Evolutionary conservation across 2,797 vertebrate genomes (phyloP).

Genomic region (Spinibarbus caldwelli): DNA sequence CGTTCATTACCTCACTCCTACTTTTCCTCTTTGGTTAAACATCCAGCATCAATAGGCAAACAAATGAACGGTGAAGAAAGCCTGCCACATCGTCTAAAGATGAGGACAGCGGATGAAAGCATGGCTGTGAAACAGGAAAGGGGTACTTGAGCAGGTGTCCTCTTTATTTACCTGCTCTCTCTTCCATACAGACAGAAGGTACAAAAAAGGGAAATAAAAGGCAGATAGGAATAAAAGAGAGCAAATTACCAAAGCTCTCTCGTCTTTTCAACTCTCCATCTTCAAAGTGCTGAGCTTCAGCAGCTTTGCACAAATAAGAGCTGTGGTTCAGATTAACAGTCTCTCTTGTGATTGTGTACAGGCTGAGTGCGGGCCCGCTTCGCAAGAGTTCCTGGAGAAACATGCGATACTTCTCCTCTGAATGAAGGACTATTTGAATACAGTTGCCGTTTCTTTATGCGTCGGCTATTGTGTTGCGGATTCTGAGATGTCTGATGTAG

Average conservation of each 20-base stretch:
- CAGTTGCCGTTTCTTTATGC: constrained; percentile 46
- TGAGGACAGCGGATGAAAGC: constrained; percentile 11
- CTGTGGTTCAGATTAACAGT: constrained; percentile 43
- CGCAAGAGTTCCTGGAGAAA: constrained; percentile 47
- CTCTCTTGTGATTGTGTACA: constrained; percentile 45
- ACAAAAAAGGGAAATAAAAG: constrained; percentile 47
- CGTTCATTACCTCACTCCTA: not conserved
- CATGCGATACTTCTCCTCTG: constrained; percentile 46
- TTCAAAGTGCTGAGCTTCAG: constrained; percentile 61
- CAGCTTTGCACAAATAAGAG: constrained; percentile 54
- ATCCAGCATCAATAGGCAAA: constrained; percentile 52
- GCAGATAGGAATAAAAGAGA: constrained; percentile 52
- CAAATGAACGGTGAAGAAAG: constrained; percentile 50
- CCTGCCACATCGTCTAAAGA: constrained; percentile 45
- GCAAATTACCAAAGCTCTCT: constrained; percentile 38
- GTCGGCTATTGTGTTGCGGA: constrained; percentile 33
- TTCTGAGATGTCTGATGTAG: constrained; percentile 21
- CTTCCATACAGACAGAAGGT: constrained; percentile 34
- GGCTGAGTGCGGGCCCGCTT: constrained; percentile 45
- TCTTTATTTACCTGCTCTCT: constrained; percentile 59
- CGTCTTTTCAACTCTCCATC: constrained; percentile 51
- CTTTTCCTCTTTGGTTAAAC: constrained; percentile 30
- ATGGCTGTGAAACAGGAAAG: constrained; percentile 19
- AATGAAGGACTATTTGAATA: constrained; percentile 54
- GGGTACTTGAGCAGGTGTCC: constrained; percentile 59